Evolutionary conservation across 2,797 vertebrate genomes (phyloP), one percentile per base, ranked within the genome.

Genomic region (Alfaro cultratus): DNA sequence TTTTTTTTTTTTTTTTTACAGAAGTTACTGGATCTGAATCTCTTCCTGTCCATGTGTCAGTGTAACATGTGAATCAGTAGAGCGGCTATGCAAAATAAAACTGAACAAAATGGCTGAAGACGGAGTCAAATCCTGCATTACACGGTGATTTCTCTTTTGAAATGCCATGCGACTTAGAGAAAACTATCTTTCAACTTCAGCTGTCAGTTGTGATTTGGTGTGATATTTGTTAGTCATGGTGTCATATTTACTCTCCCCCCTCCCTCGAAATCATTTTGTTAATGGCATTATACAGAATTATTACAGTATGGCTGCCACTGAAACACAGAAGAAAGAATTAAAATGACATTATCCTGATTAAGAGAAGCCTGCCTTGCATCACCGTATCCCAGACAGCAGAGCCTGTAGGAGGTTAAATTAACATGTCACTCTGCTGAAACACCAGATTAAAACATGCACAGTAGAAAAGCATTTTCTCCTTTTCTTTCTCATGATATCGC

Each of bases 331-430:
- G 67, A 57, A 13, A 80, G 72, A 80, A 49, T 47, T 18, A 21
- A 85, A 86, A 84, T 80, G 76, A 91, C 80, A 83, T 89, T 80
- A 89, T 74, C 78, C 74, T 80, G 85, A 92, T 91, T 77, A 86
- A 77, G 76, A 82, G 70, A 80, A 46, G 47, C 62, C 76, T 31
- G 80, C 78, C 60, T 77, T 51, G 76, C 78, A 89, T 83, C 74
- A 64, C 51, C 34, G 73, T 89, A 89, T 84, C 83, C 68, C 80
- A 89, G 78, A 80, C 67, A 10, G 84, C 76, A 76, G 46, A 76
- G 86, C 74, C 75, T 75, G 80, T 79, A 84, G 73, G 75, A 82
- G 83, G 84, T 84, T 84, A 81, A 93, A 91, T 91, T 86, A 92
- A 91, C 83, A 83, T 85, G 87, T 91, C 81, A 88, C 73, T 89